Evolutionary conservation across 2,113 vertebrate species (phyloP), one percentile per base, ranked within the genome.

Genomic region (Atlantisia rogersi): DNA sequence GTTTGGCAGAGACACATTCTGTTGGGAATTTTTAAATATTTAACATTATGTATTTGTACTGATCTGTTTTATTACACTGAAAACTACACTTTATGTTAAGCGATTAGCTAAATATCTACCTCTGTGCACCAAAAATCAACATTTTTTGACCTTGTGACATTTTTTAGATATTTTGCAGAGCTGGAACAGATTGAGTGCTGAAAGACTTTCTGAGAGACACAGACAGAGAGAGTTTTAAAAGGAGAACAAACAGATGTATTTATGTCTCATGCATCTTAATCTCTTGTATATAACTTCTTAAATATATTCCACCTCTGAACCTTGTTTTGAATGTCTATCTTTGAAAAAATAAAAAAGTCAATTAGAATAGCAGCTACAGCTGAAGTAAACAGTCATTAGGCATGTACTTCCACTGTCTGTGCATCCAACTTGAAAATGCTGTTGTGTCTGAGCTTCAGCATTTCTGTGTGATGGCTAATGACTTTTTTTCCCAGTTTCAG

Each of bases 351-450:
- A 46, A 63, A 86, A 82, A 87, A 68, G 42, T 70, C 69, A 90
- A 83, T 94, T 95, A 92, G 53, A 84, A 75, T 16, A 88, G 62
- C 48, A 96, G 39, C 88, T 90, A 56, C 76, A 71, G 48, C 48
- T 88, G 88, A 95, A 75, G 35, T 75, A 93, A 94, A 88, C 46
- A 93, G 71, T 82, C 82, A 86, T 95, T 93, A 94, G 39, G 68
- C 88, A 96, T 37, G 60, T 86, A 86, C 58, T 90, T 60, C 15
- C 60, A 55, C 46, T 92, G n/a, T 77, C 60, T 86, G 80, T 84
- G 87, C 69, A 93, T 75, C 82, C 76, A 93, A 7, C 94, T 76
- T 82, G 88, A 96, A 96, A 97, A 95, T 86, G 79, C 39, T 75
- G 56, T 95, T 93, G 64, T 86, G 82, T 94, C 80, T 94, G 80